Base-by-base conservation (phyloP, 2,797 vertebrate species). In the Serranus cabrilla region DNA sequence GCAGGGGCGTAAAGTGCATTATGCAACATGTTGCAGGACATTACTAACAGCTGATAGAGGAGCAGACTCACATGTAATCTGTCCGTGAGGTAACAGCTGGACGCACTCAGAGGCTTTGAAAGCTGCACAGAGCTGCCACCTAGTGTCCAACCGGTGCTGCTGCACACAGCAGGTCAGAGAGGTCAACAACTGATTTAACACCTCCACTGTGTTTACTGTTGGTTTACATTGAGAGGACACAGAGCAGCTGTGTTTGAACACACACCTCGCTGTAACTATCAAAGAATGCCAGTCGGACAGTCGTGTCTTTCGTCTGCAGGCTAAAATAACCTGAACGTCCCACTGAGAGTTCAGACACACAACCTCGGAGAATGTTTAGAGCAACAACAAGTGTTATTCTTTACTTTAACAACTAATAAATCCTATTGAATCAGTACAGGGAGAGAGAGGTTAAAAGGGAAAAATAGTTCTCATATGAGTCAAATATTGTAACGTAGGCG, bases 111-210 rank as follows among this genome's bases (percentile, higher is more conserved):
- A 46, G 7, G n/a, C 14, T 10, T 16, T 39, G 0, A 64, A 47
- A 50, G 54, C 78, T 71, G 66, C 78, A 37, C 78, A 79, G 40
- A 67, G 83, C 86, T 91, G 92, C 93, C 93, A 84, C 88, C 3
- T 25, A 81, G 91, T 93, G 95, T 81, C 86, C 79, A 85, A 31
- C 31, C 2, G 1, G 7, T 11, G 59, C 56, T 34, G 93, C 79
- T 92, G 85, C 91, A 92, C 21, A 2, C 2, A 25, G 45, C 20
- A 13, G 43, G 12, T 17, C 34, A 43, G 7, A 20, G 16, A 56
- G 31, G 14, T 34, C 1, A 49, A 55, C 13, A 42, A 11, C 16
- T 11, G 5, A 47, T 60, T 27, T n/a, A 61, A 39, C 18, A 60
- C 11, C 2, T 45, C 0, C 2, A 25, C 12, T 4, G 12, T 12